These are phyloP conservation scores for Entomobrya proxima DNA, from an alignment of 2,888 invertebrate species.

Conservation along the genomic window DNA sequence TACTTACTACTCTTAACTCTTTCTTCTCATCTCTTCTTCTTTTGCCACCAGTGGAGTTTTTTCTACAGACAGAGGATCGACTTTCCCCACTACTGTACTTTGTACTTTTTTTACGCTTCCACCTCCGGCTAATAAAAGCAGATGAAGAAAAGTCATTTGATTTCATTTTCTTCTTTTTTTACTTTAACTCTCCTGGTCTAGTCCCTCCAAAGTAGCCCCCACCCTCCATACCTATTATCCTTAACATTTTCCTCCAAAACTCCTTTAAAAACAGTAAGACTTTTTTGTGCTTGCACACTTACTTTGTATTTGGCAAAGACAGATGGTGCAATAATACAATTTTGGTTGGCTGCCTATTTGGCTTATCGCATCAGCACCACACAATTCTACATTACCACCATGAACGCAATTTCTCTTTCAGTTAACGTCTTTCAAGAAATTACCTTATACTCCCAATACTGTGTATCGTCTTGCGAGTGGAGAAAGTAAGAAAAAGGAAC, in stretches of 20 bases:
- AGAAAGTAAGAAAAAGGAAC: not conserved
- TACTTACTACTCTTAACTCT: slow-evolving; percentile 20
- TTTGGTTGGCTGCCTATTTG: not conserved
- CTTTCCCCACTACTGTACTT: no score
- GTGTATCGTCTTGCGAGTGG: not conserved
- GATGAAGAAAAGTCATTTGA: slow-evolving; percentile 46
- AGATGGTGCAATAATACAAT: slow-evolving; percentile 40
- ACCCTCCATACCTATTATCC: not conserved
- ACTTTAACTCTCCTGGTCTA: not conserved
- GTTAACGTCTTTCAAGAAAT: not conserved
- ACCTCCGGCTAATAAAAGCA: slow-evolving; percentile 29
- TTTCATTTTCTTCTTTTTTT: slow-evolving; percentile 32
- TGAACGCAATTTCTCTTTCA: slow-evolving; percentile 6
- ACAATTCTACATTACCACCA: not conserved
- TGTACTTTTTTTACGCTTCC: not conserved
- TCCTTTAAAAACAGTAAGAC: no score
- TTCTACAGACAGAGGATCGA: no score
- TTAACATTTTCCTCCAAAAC: no score
- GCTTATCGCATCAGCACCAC: slow-evolving; percentile 20
- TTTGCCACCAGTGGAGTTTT: not conserved
- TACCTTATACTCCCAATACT: not conserved
- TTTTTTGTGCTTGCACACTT: not conserved
- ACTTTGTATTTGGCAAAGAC: slow-evolving; percentile 8
- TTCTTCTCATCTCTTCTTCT: not conserved
- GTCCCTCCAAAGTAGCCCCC: not conserved